A percentile compares a stretch with the other conserved stretches of the same genome.
Conservation (phyloP, 2,888 invertebrate species). For the Malthinus flaveolus region DNA sequence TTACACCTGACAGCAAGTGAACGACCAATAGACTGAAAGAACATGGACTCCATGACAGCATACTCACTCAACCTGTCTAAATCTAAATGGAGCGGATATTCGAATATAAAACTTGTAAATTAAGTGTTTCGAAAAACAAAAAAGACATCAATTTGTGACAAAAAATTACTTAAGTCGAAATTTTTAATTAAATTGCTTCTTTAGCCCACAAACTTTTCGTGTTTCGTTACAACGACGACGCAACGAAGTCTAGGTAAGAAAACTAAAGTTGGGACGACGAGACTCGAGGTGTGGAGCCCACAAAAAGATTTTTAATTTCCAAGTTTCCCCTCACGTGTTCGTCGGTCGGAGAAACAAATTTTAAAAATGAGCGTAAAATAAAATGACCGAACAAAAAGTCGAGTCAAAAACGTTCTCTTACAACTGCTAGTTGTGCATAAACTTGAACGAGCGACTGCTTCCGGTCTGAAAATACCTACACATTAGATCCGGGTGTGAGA, state of each 20-base stretch:
- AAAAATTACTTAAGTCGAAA: too few species aligned
- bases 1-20: conserved; percentile 21
- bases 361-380: conserved; percentile 1
- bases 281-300: too few species aligned
- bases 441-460: conserved; percentile 44
- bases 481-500: conserved; percentile 32
- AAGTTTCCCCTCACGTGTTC: not conserved
- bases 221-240: too few species aligned
- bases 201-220: too few species aligned
- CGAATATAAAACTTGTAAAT: conserved; percentile 16
- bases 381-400: not conserved
- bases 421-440: conserved; percentile 41
- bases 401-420: conserved; percentile 18
- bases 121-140: conserved; percentile 2
- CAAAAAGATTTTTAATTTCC: not conserved
- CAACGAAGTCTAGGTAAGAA: too few species aligned
- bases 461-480: conserved; percentile 45
- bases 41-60: conserved; percentile 19
- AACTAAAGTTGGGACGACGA: not conserved
- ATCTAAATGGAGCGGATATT: conserved; percentile 19
- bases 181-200: too few species aligned
- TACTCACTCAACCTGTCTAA: conserved; percentile 20
- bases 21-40: conserved; percentile 20
- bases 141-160: not conserved
- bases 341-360: not conserved